phyloP scores from a whole-genome alignment of 2,888 invertebrate genomes.

The Abrostola tripartita region DNA sequence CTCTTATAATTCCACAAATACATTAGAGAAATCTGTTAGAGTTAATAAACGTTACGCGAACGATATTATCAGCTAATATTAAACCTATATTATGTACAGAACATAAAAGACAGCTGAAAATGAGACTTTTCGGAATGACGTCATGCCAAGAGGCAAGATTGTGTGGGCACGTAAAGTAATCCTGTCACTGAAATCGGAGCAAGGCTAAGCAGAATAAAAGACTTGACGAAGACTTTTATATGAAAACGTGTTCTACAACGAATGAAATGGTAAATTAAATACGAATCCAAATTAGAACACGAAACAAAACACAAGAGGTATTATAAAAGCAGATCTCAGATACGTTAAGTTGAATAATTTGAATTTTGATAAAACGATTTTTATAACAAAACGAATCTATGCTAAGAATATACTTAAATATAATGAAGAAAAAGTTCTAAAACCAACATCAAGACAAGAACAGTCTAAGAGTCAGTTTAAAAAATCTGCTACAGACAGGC shows the following conservation, averaged over 20 bases:
- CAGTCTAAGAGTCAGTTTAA: neutral
- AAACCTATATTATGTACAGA: conserved; percentile 6
- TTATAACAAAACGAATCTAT: neutral
- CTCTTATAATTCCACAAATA: conserved; percentile 20
- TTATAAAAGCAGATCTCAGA: too few relatives aligned
- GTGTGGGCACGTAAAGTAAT: conserved; percentile 35
- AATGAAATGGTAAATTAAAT: conserved; percentile 16
- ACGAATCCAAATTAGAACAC: conserved; percentile 4
- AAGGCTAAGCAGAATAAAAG: conserved; percentile 29
- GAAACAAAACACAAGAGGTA: conserved; percentile 1
- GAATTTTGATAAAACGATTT: neutral
- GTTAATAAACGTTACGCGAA: conserved; percentile 14
- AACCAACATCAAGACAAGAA: conserved; percentile 42
- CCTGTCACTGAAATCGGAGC: conserved; percentile 31
- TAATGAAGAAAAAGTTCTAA: too few relatives aligned
- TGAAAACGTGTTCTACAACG: conserved; percentile 9
- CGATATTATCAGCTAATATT: conserved; percentile 12
- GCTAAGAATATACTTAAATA: neutral
- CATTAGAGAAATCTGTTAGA: conserved; percentile 21
- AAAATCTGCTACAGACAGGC: too few relatives aligned
- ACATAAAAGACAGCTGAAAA: conserved; percentile 14
- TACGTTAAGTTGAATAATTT: neutral
- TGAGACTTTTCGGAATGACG: conserved; percentile 17
- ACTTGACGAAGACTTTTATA: conserved; percentile 13
- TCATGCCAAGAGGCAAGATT: conserved; percentile 11